Base-by-base conservation (phyloP, 2,888 invertebrate genomes). In the Bombylius major region DNA sequence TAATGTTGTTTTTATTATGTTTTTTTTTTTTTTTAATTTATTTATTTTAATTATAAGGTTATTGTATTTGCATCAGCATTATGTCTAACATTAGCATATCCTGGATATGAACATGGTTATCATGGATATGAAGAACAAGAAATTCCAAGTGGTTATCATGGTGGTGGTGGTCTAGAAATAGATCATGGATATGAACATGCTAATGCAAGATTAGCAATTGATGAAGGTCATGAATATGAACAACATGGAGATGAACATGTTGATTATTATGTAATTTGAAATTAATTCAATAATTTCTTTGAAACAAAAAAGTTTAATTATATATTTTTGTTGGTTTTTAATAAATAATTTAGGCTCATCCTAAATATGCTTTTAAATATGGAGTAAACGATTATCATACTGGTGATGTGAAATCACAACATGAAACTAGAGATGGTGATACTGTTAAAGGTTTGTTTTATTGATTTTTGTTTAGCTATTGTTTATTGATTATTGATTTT, bases 331-430 rank as follows among this genome's bases (percentile, higher is more conserved):
- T n/a, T n/a, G n/a, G n/a, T n/a, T n/a, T n/a, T n/a, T n/a, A n/a
- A n/a, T n/a, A n/a, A n/a, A n/a, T n/a, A n/a, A n/a, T n/a, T n/a
- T n/a, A 83, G 83, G 81, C 83, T 33, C 82, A 82, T 63, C 82
- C 84, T 47, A 78, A 77, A 67, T 78, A 79, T 64, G 75, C 76
- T 62, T 78, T 77, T 69, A 77, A 78, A 65, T 78, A 78, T 61
- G 78, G 78, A 50, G 78, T 78, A 44, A 75, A 77, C 51, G 78
- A 78, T 64, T 77, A 70, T 60, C 78, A 78, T 62, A 78, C 78
- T 50, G 78, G 78, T 33, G 82, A 82, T 65, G 78, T 82, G 1
- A 82, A 82, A 66, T 82, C 82, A 6, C 82, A 82, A 64, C 82
- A 81, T 58, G 82, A 82, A 66, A 78, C 80, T 0, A 77, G 82